phyloP scores from a whole-genome alignment of 2,113 vertebrate species.

The Tursiops truncatus region DNA sequence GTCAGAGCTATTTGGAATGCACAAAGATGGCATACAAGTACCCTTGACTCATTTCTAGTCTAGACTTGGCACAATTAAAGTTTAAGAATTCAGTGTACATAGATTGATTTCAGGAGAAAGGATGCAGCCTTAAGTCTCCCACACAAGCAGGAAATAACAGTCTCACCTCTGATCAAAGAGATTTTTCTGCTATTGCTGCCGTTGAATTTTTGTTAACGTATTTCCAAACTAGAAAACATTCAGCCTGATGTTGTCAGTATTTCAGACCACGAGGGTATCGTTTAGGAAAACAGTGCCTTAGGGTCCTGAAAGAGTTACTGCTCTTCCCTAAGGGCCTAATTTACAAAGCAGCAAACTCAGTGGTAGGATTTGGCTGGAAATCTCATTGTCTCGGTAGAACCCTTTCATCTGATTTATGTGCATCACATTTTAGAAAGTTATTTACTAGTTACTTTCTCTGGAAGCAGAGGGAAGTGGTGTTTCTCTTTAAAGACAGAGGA shows the following conservation, averaged over 20 bases:
- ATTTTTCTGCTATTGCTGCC: constrained; percentile 46
- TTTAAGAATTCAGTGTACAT: background rate
- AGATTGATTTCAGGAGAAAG: constrained; percentile 5
- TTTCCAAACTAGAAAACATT: constrained; percentile 67
- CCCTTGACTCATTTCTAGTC: constrained; percentile 43
- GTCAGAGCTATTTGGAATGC: constrained; percentile 26
- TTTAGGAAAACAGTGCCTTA: constrained; percentile 56
- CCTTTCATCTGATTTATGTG: constrained; percentile 67
- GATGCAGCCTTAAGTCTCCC: background rate
- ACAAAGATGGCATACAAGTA: background rate
- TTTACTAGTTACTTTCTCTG: constrained; percentile 50
- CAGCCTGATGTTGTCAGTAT: constrained; percentile 55
- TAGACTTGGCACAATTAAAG: constrained; percentile 42
- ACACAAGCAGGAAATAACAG: background rate
- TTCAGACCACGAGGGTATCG: constrained; percentile 41
- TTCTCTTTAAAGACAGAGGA: constrained; percentile 33
- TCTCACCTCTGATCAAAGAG: constrained; percentile 18
- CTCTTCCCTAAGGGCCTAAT: constrained; percentile 64
- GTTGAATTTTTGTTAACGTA: background rate
- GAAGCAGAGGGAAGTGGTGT: constrained; percentile 29
- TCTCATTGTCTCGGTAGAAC: constrained; percentile 41
- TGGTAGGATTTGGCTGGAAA: constrained; percentile 62
- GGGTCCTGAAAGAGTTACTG: constrained; percentile 53
- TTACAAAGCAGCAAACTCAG: constrained; percentile 65
- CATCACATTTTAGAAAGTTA: constrained; percentile 50